Base-by-base conservation (phyloP, 1,140 invertebrate species). In the Octopus bimaculoides region DNA sequence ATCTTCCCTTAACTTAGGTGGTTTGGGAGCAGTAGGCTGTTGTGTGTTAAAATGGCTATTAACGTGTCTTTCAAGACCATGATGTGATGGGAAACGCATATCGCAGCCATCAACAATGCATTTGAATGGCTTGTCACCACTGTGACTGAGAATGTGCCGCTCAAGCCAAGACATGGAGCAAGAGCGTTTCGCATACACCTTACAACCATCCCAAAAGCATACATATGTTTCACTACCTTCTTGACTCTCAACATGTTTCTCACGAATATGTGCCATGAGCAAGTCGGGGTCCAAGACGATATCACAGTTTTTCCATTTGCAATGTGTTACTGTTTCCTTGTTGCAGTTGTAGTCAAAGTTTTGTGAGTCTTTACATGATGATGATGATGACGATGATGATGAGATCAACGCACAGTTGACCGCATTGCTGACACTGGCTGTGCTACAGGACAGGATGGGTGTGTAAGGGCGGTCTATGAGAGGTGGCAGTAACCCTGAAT, bases 71-170 rank as follows among this genome's bases (percentile, higher is more conserved):
- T 97, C 95, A 79, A 98, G 91, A 75, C 95, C 93, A 82, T 93
- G 95, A 93, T 97, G 96, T 81, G 96, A 95, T 84, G 95, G 95
- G 89, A 98, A 98, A 86, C 96, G 93, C 86, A 94, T 93, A 66
- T 95, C 95, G 90, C 97, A 99, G 78, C 95, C 94, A 83, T 96
- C 96, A 82, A 99, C 95, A 87, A 98, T 98, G 90, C 97, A 99
- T 85, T 95, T 94, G 91, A 96, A 98, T 52, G 96, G 96, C 89
- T 98, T 98, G 84, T 90, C 88, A 54, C 96, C 96, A 80, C 95
- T 95, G 89, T 98, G 96, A 3, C 93, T 94, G 54, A 97, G 90
- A 52, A 98, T 95, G 91, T 98, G 97, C 61, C 96, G 92, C 87
- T 98, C 96, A 61, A 99, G 91, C 97, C 97, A 99, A 69, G 95